A percentile compares a stretch with the other conserved stretches of the same genome.
Evolutionary conservation across 2,888 invertebrate species (phyloP).

Genomic region (Cataglyphis cursor): DNA sequence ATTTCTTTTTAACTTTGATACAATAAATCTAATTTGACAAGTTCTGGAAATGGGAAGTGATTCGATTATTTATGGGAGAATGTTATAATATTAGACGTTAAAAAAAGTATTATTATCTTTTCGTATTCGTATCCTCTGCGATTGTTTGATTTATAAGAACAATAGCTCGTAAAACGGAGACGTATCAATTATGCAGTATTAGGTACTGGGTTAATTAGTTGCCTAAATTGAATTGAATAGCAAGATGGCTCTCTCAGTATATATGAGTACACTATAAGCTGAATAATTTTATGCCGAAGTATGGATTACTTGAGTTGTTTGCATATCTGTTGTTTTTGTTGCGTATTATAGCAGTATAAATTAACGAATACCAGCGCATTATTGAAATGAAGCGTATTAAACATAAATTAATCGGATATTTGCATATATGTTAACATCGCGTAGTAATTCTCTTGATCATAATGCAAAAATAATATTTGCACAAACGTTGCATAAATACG

Average conservation of each 20-base stretch:
- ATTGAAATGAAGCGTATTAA: slow-evolving; percentile 41
- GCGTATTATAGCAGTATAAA: slow-evolving; percentile 4
- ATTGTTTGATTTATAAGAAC: slow-evolving; percentile 38
- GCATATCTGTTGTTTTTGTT: slow-evolving; percentile 12
- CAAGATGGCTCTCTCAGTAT: slow-evolving; percentile 22
- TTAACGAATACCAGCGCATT: slow-evolving; percentile 26
- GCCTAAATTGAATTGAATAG: slow-evolving; percentile 38
- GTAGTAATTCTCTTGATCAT: not conserved
- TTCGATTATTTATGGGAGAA: not conserved
- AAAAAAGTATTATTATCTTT: slow-evolving; percentile 3
- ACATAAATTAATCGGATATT: slow-evolving; percentile 47
- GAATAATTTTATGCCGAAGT: slow-evolving; percentile 45
- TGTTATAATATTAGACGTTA: slow-evolving; percentile 8
- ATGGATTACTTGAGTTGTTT: slow-evolving; percentile 44
- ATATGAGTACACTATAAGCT: not conserved
- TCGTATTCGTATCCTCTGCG: not conserved
- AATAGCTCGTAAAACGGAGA: slow-evolving; percentile 39
- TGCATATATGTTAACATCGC: slow-evolving; percentile 23
- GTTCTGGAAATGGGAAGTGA: not conserved
- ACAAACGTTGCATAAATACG: not conserved
- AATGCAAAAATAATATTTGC: slow-evolving; percentile 32
- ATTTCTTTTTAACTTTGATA: not conserved
- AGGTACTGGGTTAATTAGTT: slow-evolving; percentile 33
- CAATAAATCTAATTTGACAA: not conserved
- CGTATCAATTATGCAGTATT: slow-evolving; percentile 20